Evolutionary conservation across 92 coral and sea anemone species (phyloP), one percentile per base, ranked within the genome.

Genomic region (Pocillopora grandis): DNA sequence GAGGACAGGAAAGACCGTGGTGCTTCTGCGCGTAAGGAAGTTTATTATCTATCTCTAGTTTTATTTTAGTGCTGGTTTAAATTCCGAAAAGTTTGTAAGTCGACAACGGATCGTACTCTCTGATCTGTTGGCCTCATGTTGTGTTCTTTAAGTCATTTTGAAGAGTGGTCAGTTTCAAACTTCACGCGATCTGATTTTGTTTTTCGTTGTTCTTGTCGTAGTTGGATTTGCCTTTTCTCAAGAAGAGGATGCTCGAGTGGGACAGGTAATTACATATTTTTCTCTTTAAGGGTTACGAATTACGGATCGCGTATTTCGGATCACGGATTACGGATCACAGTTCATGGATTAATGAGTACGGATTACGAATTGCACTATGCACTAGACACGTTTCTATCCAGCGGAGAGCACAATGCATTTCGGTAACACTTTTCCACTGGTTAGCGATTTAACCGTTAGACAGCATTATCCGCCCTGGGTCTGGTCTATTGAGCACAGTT

Each of bases 171-270:
- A 42, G 52, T 42, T 42, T 3, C 8, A 7, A 3, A 42, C 8
- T 62, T 59, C 9, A 52, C n/a, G 63, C 2, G 42, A 19, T 37
- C 31, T 17, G 23, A 23, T 16, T 21, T 33, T 5, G 17, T 19
- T 64, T 33, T 31, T 52, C 21, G 9, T 84, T 57, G 58, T 80
- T 75, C 83, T 69, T 16, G 35, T 56, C 80, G 17, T 82, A 97
- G 99, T 91, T 78, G 99, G 99, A 56, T 97, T 95, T 72, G 99
- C 99, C 19, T 97, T 97, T 90, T 97, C 99, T 59, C 99, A 97
- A 84, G 99, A 97, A 77, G 99, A 97, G 68, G 88, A 93, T 79
- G 99, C 97, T 15, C 92, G 91, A 61, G 97, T 96, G 10, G 90
- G 95, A 60, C 99, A 96, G 95, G 99, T 96, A 74, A 71, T 42